phyloP scores from a whole-genome alignment of 2,888 invertebrate genomes.

The Megaustenia siamemsis region DNA sequence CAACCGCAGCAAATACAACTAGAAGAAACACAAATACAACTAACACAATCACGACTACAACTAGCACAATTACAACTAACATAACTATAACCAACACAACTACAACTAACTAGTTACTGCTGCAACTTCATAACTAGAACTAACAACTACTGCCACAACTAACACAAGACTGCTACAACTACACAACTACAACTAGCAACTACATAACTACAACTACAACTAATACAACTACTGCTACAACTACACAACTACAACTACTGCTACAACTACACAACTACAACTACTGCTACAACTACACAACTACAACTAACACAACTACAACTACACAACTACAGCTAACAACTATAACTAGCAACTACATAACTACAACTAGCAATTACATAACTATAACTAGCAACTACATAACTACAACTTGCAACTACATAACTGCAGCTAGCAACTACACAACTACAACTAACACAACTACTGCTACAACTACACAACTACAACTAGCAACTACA shows the following conservation, averaged over 20 bases:
- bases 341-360: not conserved
- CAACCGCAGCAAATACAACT: too few species aligned
- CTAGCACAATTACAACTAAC: too few species aligned
- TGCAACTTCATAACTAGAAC: too few species aligned
- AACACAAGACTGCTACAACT: too few species aligned
- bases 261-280: not conserved
- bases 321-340: not conserved
- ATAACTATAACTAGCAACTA: not conserved
- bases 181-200: too few species aligned
- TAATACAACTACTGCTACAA: too few species aligned
- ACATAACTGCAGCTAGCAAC: not conserved
- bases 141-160: too few species aligned
- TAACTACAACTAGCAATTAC: not conserved
- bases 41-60: too few species aligned
- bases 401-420: not conserved
- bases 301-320: not conserved
- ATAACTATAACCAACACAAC: too few species aligned
- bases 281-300: not conserved
- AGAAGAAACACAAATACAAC: too few species aligned
- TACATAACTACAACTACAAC: constrained; percentile 7
- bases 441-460: not conserved
- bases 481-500: not conserved
- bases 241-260: too few species aligned
- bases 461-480: not conserved
- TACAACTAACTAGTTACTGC: too few species aligned